Conservation (phyloP, 2,888 invertebrate genomes). For the Lycia hirtaria region DNA sequence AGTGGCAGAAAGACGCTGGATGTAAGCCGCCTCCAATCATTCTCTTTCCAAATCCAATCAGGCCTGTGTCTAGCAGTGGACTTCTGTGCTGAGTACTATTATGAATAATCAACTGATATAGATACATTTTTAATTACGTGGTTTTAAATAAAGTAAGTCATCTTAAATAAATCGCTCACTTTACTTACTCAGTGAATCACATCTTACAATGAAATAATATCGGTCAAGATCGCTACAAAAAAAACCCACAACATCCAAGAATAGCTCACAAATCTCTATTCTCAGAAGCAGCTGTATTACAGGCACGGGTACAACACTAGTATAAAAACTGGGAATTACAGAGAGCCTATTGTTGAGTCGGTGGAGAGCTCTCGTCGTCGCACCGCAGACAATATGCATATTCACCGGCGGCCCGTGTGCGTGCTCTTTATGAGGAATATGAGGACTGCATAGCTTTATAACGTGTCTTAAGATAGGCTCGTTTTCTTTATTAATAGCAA, state of each 20-base stretch:
- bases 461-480: not conserved
- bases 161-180: too few relatives aligned
- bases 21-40: too few relatives aligned
- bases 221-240: not conserved
- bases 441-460: not conserved
- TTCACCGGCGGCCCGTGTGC: conserved; percentile 48
- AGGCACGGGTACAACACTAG: conserved; percentile 47
- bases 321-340: conserved; percentile 65
- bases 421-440: conserved; percentile 14
- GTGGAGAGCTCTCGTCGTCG: conserved; percentile 63
- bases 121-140: too few relatives aligned
- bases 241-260: not conserved
- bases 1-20: too few relatives aligned
- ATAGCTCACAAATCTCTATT: not conserved
- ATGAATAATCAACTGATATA: too few relatives aligned
- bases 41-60: too few relatives aligned
- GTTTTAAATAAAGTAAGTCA: too few relatives aligned
- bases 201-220: too few relatives aligned
- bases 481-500: not conserved
- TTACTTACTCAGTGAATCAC: too few relatives aligned
- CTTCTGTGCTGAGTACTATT: too few relatives aligned
- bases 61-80: too few relatives aligned
- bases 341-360: conserved; percentile 64
- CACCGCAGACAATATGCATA: conserved; percentile 74
- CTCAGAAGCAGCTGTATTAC: not conserved